phyloP scores from a whole-genome alignment of 1,140 invertebrate species.

The Sitophilus oryzae region DNA sequence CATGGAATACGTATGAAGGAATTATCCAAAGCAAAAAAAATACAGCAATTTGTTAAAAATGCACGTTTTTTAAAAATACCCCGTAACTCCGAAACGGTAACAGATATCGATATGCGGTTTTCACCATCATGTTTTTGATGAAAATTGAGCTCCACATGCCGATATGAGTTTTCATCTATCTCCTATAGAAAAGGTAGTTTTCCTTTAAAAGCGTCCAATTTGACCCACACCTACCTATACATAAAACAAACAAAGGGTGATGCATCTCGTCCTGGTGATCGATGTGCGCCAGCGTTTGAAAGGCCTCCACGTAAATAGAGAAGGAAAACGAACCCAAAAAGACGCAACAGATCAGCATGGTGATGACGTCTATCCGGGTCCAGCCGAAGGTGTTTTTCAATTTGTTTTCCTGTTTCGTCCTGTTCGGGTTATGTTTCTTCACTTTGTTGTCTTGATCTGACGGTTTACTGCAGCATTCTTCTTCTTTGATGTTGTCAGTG shows the following conservation, averaged over 20 bases:
- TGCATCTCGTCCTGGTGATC: slow-evolving; percentile 71
- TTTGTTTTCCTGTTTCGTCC: slow-evolving; percentile 51
- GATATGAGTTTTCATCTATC: no score
- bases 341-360: slow-evolving; percentile 73
- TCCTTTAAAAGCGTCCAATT: no score
- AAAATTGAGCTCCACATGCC: no score
- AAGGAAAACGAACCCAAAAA: slow-evolving; percentile 79
- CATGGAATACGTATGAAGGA: no score
- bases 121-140: no score
- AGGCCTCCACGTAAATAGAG: slow-evolving; percentile 70
- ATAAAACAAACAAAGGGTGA: slow-evolving; percentile 55
- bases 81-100: no score
- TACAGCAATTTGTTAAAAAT: no score
- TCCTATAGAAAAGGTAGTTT: no score
- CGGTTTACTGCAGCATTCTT: slow-evolving; percentile 13
- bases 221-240: slow-evolving; percentile 55
- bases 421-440: slow-evolving; percentile 17
- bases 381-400: slow-evolving; percentile 87
- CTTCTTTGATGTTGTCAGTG: slow-evolving; percentile 17
- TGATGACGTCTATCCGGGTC: slow-evolving; percentile 80
- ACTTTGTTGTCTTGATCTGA: slow-evolving; percentile 29
- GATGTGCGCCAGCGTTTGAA: slow-evolving; percentile 74
- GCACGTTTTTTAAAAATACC: no score
- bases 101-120: no score
- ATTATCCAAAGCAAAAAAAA: no score